Evolutionary conservation across 53 echinoderm and acorn worm species (phyloP), one percentile per base, ranked within the genome.

Genomic region (Stichopus horrens): DNA sequence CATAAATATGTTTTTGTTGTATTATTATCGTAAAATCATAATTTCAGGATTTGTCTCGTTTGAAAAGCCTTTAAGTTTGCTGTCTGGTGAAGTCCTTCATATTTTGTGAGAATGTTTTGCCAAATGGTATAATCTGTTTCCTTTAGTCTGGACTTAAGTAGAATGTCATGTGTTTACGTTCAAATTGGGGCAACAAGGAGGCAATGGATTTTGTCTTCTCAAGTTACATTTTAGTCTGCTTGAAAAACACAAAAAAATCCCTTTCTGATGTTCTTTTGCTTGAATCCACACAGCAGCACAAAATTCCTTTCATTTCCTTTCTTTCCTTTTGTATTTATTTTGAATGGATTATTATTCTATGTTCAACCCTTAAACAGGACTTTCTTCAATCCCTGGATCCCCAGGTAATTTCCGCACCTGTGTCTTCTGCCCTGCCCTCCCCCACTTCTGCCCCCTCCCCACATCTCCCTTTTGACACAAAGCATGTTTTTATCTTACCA

Each of bases 371-470:
- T 68, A 52, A 73, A 89, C 91, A 91, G 91, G 75, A 86, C 92
- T 89, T 91, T 89, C 89, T 92, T 79, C 92, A 94, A 92, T 75
- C 94, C 94, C 0, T 94, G 94, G 92, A 94, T 94, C 75, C 88
- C 90, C 90, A 94, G 94, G 94, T 94, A 94, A 93, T 86, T 77
- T 77, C 53, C 68, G 23, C 63, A 63, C 63, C 63, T 63, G 63
- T 37, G 59, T 83, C 83, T 66, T 83, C 74, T 83, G 76, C 84
- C 66, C 37, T 37, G 37, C 37, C 37, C 37, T 37, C 37, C 37
- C 37, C 37, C 37, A 37, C 37, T 37, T 37, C 37, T 37, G 37
- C 37, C 37, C 37, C 37, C 37, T 37, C 1, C 37, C 37, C 37
- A 37, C 37, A 37, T 37, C 37, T 37, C 37, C 37, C 37, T 37